Percentiles rank a stretch among this genome's conserved stretches.
phyloP scores from a whole-genome alignment of 2,113 vertebrate species.

The Megaleporinus macrocephalus region DNA sequence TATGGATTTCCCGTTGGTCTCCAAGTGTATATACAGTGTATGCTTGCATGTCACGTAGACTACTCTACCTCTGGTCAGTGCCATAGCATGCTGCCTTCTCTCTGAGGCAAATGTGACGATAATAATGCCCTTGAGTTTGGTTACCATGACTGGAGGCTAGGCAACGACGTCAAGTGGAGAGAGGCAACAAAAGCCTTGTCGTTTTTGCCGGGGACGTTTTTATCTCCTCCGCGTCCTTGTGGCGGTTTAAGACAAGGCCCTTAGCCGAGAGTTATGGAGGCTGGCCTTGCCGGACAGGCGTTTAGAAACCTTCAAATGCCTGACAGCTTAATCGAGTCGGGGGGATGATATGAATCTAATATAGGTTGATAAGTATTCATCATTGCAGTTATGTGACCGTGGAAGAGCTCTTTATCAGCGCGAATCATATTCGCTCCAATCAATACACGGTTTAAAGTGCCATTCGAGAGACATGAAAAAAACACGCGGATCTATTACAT shows the following conservation, averaged over 20 bases:
- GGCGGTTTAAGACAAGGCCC: background rate
- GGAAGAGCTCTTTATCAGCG: constrained; percentile 26
- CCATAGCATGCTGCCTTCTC: background rate
- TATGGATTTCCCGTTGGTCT: too few relatives aligned
- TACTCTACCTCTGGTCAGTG: background rate
- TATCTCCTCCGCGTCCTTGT: constrained; percentile 6
- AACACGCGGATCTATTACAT: background rate
- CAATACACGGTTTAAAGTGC: constrained; percentile 22
- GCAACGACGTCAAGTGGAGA: constrained; percentile 30
- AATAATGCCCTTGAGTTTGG: constrained; percentile 51
- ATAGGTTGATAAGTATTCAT: constrained; percentile 16
- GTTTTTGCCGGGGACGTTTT: constrained; percentile 29
- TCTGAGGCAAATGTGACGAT: constrained; percentile 47
- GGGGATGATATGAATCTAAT: constrained; percentile 29
- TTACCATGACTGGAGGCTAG: constrained; percentile 51
- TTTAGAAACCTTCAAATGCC: background rate
- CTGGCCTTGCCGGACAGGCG: background rate
- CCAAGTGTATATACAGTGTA: too few relatives aligned
- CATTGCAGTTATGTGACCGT: constrained; percentile 4
- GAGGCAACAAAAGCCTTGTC: constrained; percentile 13
- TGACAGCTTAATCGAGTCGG: constrained; percentile 34
- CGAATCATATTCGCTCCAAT: constrained; percentile 34
- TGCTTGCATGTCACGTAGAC: too few relatives aligned
- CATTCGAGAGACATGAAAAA: background rate
- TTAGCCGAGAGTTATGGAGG: constrained; percentile 16